Evolutionary conservation across 2,113 vertebrate genomes (phyloP), one percentile per base, ranked within the genome.

Genomic region (Colistium nudipinnis): DNA sequence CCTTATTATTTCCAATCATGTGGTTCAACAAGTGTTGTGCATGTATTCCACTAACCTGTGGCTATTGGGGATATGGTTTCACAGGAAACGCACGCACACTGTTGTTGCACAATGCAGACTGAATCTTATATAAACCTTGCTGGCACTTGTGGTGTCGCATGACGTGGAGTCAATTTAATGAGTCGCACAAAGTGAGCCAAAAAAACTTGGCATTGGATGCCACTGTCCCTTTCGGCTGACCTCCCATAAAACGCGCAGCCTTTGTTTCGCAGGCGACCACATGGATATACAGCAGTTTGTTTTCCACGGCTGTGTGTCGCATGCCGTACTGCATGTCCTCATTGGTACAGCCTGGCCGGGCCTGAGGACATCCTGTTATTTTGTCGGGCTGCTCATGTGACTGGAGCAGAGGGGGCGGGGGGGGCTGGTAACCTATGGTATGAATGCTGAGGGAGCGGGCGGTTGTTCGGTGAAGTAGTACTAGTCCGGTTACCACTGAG

Each of bases 351-450:
- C 19, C 1, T 17, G 60, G 69, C 28, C 28, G 1, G 10, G 8
- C 28, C 14, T 51, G 24, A 43, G 51, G 78, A 63, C 78, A 72
- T 25, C 60, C 68, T 86, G 56, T 79, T 63, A 4, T 74, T 80
- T 70, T 71, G 62, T 43, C 4, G 45, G 56, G 69, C 68, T 59
- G 68, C 28, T 80, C 77, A 87, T 83, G 74, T 89, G 81, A 88
- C 76, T 53, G 2, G 0, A 22, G 54, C 10, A 16, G 35, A 16
- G 17, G 16, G 6, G 45, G 4, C 54, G 73, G 80, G 10, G 43
- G 4, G 49, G 1, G 22, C 27, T 69, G 17, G 35, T 56, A 33
- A 19, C 28, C 14, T 3, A 8, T 62, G 63, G 41, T 20, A 55
- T 49, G 43, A 70, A 4, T 30, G n/a, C 27, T 38, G 24, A 66